A percentile compares a stretch with the other conserved stretches of the same genome.
Conservation (phyloP, 2,797 vertebrate species). For the Pyrocephalus nanus region DNA sequence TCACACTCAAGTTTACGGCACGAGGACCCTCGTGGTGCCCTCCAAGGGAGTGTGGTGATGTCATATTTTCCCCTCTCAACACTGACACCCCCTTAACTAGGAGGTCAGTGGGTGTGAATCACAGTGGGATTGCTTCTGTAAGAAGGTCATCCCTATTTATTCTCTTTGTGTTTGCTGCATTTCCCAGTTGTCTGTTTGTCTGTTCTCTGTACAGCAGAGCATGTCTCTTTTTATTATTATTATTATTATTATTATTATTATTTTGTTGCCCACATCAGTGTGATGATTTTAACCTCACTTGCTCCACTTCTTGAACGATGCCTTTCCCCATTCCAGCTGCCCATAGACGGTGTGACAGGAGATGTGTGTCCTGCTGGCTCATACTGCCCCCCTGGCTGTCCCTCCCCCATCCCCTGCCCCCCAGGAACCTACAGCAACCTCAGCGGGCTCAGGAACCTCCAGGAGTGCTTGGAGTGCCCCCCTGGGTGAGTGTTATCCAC, state of each 20-base stretch:
- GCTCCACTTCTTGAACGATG: not conserved
- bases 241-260: not conserved
- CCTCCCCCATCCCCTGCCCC: slow-evolving; percentile 82
- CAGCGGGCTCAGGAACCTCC: slow-evolving; percentile 74
- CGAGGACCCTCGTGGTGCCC: not conserved
- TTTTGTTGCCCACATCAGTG: not conserved
- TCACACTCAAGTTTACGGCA: accelerated
- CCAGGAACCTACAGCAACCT: slow-evolving; percentile 84
- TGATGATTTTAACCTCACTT: not conserved
- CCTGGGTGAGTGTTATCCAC: slow-evolving; percentile 78
- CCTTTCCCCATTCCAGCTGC: slow-evolving; percentile 71
- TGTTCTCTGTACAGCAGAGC: not conserved
- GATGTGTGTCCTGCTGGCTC: slow-evolving; percentile 80
- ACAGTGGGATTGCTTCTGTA: not conserved
- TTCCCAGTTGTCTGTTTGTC: not conserved
- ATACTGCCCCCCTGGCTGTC: slow-evolving; percentile 79
- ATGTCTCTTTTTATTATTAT: accelerated
- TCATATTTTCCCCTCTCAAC: not conserved
- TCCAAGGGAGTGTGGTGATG: not conserved
- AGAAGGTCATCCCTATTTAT: not conserved
- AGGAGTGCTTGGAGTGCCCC: slow-evolving; percentile 83
- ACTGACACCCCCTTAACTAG: not conserved
- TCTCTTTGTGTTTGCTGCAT: not conserved
- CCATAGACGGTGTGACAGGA: slow-evolving; percentile 80
- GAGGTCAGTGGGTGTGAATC: not conserved